Percentiles rank a stretch among this genome's conserved stretches.
Conservation (phyloP, 2,888 invertebrate genomes). For the Epirrhoe tristata region DNA sequence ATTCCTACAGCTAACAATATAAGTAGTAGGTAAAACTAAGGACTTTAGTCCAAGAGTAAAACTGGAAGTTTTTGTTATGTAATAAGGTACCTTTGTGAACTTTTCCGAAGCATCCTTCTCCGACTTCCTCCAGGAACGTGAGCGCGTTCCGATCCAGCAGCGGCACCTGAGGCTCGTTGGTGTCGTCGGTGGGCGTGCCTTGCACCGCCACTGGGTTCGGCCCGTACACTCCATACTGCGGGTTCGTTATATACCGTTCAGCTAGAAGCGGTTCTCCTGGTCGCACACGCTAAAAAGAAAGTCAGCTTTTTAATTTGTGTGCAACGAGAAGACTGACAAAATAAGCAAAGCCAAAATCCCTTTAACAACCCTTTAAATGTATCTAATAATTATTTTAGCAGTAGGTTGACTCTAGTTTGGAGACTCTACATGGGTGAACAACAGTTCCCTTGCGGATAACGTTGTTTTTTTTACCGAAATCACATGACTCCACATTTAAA, state of each 20-base stretch:
- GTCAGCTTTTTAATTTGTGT: slow-evolving; percentile 42
- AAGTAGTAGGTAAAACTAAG: too few species aligned
- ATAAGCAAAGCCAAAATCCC: neutral
- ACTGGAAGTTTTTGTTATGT: neutral
- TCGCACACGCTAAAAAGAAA: slow-evolving; percentile 79
- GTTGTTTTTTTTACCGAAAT: too few species aligned
- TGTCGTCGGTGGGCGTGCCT: slow-evolving; percentile 57
- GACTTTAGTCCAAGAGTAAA: too few species aligned
- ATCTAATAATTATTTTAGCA: too few species aligned
- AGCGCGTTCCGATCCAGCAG: slow-evolving; percentile 88
- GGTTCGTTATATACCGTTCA: slow-evolving; percentile 91
- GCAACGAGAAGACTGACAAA: slow-evolving; percentile 41
- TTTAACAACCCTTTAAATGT: too few species aligned
- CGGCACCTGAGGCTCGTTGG: slow-evolving; percentile 80
- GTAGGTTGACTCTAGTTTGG: too few species aligned
- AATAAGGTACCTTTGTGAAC: slow-evolving; percentile 92
- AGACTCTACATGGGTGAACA: too few species aligned
- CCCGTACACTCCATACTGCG: slow-evolving; percentile 88
- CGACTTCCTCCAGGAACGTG: slow-evolving; percentile 90
- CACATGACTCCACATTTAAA: too few species aligned
- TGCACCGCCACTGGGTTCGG: slow-evolving; percentile 62
- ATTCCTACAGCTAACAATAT: too few species aligned
- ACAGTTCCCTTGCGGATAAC: too few species aligned
- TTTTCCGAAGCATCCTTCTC: slow-evolving; percentile 95
- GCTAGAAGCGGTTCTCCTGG: slow-evolving; percentile 88